Evolutionary conservation across 2,888 invertebrate species (phyloP).

Genomic region (Bimastos eiseni): DNA sequence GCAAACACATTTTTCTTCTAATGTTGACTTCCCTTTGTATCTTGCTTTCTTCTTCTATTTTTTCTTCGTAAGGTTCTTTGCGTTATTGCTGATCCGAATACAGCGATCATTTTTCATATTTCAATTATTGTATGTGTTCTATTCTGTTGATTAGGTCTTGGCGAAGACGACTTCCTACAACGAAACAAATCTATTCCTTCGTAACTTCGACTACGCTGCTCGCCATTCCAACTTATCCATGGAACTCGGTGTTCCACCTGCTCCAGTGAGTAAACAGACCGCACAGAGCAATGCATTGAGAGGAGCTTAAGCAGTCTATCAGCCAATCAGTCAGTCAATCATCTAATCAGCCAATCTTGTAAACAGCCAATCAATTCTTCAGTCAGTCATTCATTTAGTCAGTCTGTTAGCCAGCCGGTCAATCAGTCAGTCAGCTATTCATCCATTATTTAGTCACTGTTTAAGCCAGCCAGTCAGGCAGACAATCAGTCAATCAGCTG

Average conservation of each 20-base stretch:
- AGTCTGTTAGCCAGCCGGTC: too few relatives aligned
- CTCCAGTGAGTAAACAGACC: not conserved
- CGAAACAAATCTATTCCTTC: constrained; percentile 35
- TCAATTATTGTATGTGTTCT: not conserved
- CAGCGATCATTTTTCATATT: not conserved
- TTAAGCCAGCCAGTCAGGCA: too few relatives aligned
- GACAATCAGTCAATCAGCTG: not conserved
- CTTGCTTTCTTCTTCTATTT: too few relatives aligned
- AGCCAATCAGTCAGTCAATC: too few relatives aligned
- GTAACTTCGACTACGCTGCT: constrained; percentile 34
- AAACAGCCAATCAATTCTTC: too few relatives aligned
- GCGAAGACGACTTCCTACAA: constrained; percentile 38
- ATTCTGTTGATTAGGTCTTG: constrained; percentile 23
- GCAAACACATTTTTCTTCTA: too few relatives aligned
- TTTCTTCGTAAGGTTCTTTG: too few relatives aligned
- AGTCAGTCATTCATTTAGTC: not conserved
- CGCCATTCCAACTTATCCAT: constrained; percentile 6
- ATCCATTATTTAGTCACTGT: too few relatives aligned
- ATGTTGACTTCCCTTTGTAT: too few relatives aligned
- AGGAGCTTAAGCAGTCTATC: not conserved
- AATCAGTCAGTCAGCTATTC: too few relatives aligned
- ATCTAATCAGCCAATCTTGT: too few relatives aligned
- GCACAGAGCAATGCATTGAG: not conserved
- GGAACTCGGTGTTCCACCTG: constrained; percentile 23
- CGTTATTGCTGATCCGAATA: too few relatives aligned